Base-by-base conservation (phyloP, 2,797 vertebrate species). In the Spheniscus humboldti region DNA sequence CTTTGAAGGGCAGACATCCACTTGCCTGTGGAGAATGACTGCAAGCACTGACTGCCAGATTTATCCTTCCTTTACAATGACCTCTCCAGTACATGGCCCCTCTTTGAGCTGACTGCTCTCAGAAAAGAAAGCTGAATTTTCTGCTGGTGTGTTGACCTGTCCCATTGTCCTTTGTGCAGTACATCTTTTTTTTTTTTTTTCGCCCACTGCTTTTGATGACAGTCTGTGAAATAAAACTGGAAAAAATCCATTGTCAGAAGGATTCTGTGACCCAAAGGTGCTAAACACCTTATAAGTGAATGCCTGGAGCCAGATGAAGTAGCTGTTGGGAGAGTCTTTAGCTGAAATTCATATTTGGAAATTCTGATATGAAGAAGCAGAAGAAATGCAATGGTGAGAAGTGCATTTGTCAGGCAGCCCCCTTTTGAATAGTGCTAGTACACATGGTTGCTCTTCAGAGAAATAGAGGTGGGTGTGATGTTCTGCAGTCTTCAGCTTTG, bases 1-100 rank as follows among this genome's bases (percentile, higher is more conserved):
- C 67, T 95, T 95, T 92, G 91, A 91, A 94, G 52, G 63, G 45
- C 75, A 94, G 62, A 53, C 50, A 94, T 75, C 85, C 23, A n/a
- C 25, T 72, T 57, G 73, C n/a, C 33, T 79, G 41, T 35, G 76
- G 80, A 88, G 85, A 91, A 63, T 45, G 64, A 74, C 56, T 92
- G 60, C 31, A 74, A 79, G 69, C 37, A 13, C 28, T 30, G 30
- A 12, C 57, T 84, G 30, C 72, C 8, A 11, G 62, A 55, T 81
- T 84, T 60, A 76, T 89, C 18, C 64, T 79, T 64, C 63, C 20
- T 87, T 75, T 86, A 33, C 67, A 52, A 35, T 7, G 20, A 33
- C 37, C 22, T 80, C 53, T 86, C n/a, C 72, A 41, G 78, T 57
- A 50, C 0, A 0, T 60, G 71, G 19, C 30, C 83, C 17, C 8